A percentile compares a stretch with the other conserved stretches of the same genome.
phyloP scores from a whole-genome alignment of 2,888 invertebrate species.

The Bembecia ichneumoniformis region DNA sequence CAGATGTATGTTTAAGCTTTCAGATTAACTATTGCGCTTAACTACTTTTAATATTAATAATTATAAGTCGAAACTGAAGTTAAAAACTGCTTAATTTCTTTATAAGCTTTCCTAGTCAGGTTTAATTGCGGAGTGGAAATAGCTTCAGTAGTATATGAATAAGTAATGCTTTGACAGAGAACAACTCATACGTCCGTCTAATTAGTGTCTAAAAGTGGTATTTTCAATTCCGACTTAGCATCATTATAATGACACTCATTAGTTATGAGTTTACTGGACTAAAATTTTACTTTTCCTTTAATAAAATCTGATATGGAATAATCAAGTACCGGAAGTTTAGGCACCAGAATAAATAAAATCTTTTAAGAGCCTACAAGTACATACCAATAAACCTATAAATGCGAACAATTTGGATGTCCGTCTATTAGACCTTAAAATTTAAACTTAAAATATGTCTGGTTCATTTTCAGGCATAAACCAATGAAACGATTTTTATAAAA shows the following conservation, averaged over 20 bases:
- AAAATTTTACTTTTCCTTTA: no score
- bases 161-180: slow-evolving; percentile 12
- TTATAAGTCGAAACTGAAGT: background rate
- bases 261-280: background rate
- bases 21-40: background rate
- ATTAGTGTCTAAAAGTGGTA: slow-evolving; percentile 10
- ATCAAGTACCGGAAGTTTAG: no score
- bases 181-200: slow-evolving; percentile 8
- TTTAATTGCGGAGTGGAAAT: slow-evolving; percentile 15
- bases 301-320: no score
- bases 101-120: background rate
- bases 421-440: no score
- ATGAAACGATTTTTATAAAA: no score
- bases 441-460: no score
- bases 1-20: no score
- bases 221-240: background rate
- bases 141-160: slow-evolving; percentile 20
- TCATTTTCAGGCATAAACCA: no score
- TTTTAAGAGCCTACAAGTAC: no score
- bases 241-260: background rate
- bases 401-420: no score
- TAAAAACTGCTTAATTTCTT: background rate
- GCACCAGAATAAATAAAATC: no score
- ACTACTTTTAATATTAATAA: background rate
- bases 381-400: no score